phyloP scores from a whole-genome alignment of 2,797 vertebrate species.

The Helostoma temminkii region DNA sequence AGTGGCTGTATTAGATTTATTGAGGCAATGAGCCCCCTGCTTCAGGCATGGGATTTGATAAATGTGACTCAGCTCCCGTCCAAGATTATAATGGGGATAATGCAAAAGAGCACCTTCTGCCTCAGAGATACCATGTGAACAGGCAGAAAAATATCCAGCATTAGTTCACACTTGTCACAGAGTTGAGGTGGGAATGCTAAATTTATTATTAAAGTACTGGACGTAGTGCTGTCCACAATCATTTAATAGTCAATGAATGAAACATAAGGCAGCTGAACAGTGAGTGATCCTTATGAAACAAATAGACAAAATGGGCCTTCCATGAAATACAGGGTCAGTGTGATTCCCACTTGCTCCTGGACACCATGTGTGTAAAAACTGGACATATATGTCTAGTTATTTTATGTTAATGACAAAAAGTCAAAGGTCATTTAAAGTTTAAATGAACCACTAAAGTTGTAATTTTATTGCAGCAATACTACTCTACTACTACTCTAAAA shows the following conservation, averaged over 20 bases:
- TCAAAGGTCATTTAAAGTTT: too few species aligned
- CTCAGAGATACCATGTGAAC: conserved; percentile 50
- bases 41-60: conserved; percentile 81
- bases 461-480: not conserved
- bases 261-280: conserved; percentile 8
- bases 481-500: too few species aligned
- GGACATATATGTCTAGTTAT: too few species aligned
- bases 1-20: conserved; percentile 80
- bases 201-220: conserved; percentile 19
- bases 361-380: too few species aligned
- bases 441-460: too few species aligned
- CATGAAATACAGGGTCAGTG: too few species aligned
- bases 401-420: too few species aligned
- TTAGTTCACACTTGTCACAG: conserved; percentile 23
- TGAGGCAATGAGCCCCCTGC: conserved; percentile 80
- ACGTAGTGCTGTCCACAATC: not conserved
- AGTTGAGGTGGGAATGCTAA: conserved; percentile 3
- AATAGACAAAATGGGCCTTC: too few species aligned
- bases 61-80: conserved; percentile 79
- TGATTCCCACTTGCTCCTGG: too few species aligned
- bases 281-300: too few species aligned
- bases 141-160: conserved; percentile 38
- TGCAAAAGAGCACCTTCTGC: conserved; percentile 80
- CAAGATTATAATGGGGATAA: conserved; percentile 82
- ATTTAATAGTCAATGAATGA: conserved; percentile 23